Conservation (phyloP, 2,113 vertebrate genomes). For the Apteryx owenii region DNA sequence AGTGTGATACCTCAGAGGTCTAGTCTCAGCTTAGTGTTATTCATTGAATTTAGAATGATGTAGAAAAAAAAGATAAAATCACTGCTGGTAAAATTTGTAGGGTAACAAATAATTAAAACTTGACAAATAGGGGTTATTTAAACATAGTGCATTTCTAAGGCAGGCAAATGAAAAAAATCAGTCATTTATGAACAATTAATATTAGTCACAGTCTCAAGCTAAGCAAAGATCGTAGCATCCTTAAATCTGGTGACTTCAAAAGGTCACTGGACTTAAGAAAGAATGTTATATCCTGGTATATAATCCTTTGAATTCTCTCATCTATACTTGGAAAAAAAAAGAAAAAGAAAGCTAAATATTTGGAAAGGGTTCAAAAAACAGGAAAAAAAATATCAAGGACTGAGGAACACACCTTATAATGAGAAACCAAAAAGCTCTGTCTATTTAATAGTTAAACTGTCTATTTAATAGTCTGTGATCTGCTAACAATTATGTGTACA, state of each 20-base stretch:
- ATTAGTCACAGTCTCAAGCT: background rate
- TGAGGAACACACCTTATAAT: background rate
- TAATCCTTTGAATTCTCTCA: background rate
- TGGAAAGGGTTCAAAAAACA: accelerated
- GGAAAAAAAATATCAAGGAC: background rate
- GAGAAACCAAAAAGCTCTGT: background rate
- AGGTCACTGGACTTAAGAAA: background rate
- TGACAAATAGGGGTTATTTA: background rate
- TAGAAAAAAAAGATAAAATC: background rate
- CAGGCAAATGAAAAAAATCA: background rate
- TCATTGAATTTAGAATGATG: background rate
- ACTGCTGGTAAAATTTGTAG: background rate
- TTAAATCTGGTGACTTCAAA: background rate
- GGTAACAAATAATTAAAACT: background rate
- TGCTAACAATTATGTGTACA: background rate
- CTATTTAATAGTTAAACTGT: background rate
- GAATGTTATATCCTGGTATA: background rate
- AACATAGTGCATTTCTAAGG: background rate
- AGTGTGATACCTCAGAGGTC: background rate
- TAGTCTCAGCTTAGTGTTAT: background rate
- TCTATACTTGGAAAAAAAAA: background rate
- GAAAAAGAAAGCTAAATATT: background rate
- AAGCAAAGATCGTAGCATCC: background rate
- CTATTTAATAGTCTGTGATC: background rate
- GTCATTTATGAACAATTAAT: background rate